Base-by-base conservation (phyloP, 1,140 invertebrate genomes). In the Battus philenor region DNA sequence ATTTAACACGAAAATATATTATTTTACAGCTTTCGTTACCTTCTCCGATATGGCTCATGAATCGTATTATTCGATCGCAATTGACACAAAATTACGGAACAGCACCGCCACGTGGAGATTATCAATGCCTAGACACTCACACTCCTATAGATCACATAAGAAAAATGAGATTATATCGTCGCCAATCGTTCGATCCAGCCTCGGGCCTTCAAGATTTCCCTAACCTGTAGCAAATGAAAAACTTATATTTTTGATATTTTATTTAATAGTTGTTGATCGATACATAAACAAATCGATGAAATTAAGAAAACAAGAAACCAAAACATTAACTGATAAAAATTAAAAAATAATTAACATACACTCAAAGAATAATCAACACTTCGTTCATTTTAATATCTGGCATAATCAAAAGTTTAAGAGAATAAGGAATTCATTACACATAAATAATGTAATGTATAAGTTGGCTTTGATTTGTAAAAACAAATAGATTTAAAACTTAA, bases 131-230 rank as follows among this genome's bases (percentile, higher is more conserved):
- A 10, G 81, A 82, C 36, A 76, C 74, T 0, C 76, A 85, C 46
- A 82, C 81, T 2, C 81, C 81, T 4, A 82, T 85, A 13, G 68
- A 65, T 4, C 81, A 85, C 32, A 82, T 85, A 10, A 62, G 78
- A 5, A 49, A 68, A 33, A 60, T 85, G 64, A 54, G 71, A 47
- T 52, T 68, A 3, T 73, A 62, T 47, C 61, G 78, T 4, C 73
- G 72, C 30, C 72, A 75, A 51, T 82, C 80, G 4, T 82, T 79
- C 26, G 60, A 82, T 27, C 80, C 80, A 0, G 55, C 67, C 15
- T 68, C 80, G 13, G 67, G 76, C 41, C 41, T 78, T 26, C 68
- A 70, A 54, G 60, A 73, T 41, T 82, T 84, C 41, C 78, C 76
- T 11, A 49, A 6, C 18, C 13, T 63, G 9, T 50, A 49, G 39